Conservation (phyloP, 2,888 invertebrate species). For the Bursaphelenchus okinawaensis region DNA sequence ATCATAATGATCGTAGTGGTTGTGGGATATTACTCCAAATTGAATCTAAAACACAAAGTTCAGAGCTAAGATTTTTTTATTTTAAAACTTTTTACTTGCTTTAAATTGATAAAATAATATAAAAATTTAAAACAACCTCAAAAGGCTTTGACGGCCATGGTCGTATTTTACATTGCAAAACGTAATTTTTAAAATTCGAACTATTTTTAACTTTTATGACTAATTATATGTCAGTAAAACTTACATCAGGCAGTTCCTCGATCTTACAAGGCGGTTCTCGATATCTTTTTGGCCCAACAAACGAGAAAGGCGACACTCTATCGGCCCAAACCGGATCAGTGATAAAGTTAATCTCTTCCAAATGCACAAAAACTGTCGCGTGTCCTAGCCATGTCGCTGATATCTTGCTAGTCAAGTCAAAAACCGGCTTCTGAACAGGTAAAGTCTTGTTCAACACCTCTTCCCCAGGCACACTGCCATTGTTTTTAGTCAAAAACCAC, state of each 20-base stretch:
- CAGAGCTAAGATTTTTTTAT: too few relatives aligned
- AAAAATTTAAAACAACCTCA: too few relatives aligned
- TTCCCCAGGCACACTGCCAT: slow-evolving; percentile 27
- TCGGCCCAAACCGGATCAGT: slow-evolving; percentile 61
- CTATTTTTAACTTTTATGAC: background rate
- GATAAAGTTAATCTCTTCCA: slow-evolving; percentile 59
- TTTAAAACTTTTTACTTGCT: too few relatives aligned
- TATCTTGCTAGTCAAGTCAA: slow-evolving; percentile 5
- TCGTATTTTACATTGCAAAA: too few relatives aligned
- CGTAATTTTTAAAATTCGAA: background rate
- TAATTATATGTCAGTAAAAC: too few relatives aligned
- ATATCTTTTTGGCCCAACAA: slow-evolving; percentile 59
- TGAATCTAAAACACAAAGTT: slow-evolving; percentile 46
- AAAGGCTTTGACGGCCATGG: background rate
- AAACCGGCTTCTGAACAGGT: slow-evolving; percentile 23
- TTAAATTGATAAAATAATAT: background rate
- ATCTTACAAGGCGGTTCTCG: slow-evolving; percentile 58
- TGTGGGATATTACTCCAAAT: slow-evolving; percentile 62
- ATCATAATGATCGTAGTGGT: slow-evolving; percentile 63
- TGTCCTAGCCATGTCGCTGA: slow-evolving; percentile 62
- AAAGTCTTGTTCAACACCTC: slow-evolving; percentile 19
- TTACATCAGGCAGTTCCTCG: slow-evolving; percentile 58
- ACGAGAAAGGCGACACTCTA: slow-evolving; percentile 57
- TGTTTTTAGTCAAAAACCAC: slow-evolving; percentile 21
- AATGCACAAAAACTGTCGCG: slow-evolving; percentile 60